Base-by-base conservation (phyloP, 2,888 invertebrate genomes). In the Drosophila helvetica region DNA sequence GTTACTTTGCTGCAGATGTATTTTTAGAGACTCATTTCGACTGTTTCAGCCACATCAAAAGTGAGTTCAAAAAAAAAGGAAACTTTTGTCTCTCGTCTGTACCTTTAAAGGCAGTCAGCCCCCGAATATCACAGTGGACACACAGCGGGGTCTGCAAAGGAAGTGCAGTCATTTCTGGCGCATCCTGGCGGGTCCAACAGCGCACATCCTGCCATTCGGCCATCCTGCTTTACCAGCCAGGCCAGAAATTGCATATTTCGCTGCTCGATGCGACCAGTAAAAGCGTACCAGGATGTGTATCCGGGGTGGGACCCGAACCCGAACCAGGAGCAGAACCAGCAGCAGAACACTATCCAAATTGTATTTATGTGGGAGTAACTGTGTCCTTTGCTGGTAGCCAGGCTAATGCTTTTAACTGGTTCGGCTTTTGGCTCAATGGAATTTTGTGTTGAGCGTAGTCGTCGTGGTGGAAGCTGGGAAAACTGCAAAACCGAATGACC, bases 91-190 rank as follows among this genome's bases (percentile, higher is more conserved):
- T 19, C 25, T 19, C 18, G 52, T 19, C 30, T 30, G 17, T 48
- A 17, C 10, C 48, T 48, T 66, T 66, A 55, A 66, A 45, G 48
- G 48, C 47, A 15, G 47, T 2, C n/a, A 15, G 43, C 17, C 38
- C 62, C 72, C 55, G 52, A 73, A 66, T 59, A 53, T 17, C 38
- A 15, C 42, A 47, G 43, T 27, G 60, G 58, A 52, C 76, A 67
- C 75, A 73, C 75, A 75, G 75, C 68, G 77, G 18, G 64, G 42
- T 5, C 50, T 17, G 25, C 43, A 74, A 71, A 80, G 84, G 84
- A 85, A 82, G 84, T 80, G 78, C 74, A 79, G 70, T 79, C 86
- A 85, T 87, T 85, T 85, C 74, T 74, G 56, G 86, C 79, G 80
- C 83, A 87, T 85, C 88, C 84, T 85, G 86, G 65, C 65, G 61